Base-by-base conservation (phyloP, 2,888 invertebrate genomes). In the Sepiola atlantica region DNA sequence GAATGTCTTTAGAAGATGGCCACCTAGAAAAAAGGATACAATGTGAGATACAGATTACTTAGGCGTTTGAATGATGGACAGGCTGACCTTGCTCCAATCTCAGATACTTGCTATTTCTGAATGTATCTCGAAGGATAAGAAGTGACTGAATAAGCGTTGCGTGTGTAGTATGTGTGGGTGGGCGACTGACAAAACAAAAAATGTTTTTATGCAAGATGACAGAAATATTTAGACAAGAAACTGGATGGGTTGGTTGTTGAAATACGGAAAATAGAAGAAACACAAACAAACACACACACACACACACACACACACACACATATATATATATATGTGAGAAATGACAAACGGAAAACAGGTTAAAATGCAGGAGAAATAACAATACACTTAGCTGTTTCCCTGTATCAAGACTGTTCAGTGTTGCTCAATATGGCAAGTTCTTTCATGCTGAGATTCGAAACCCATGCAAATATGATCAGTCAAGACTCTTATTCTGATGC, bases 51-150 rank as follows among this genome's bases (percentile, higher is more conserved):
- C 77, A n/a, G n/a, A 77, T 77, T 16, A n/a, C n/a, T n/a, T n/a
- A n/a, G 77, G 32, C 77, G 32, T 77, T 77, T 77, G 77, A 77
- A 18, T 77, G 77, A 77, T 77, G 77, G 77, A 77, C 77, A n/a
- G 32, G n/a, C n/a, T 77, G 77, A 77, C 77, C 77, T 77, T 77
- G 77, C n/a, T 77, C 77, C 77, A 77, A n/a, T 77, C 77, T 77
- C n/a, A n/a, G 77, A 77, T 77, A 32, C 32, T 77, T n/a, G n/a
- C 77, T 77, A 77, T 77, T 77, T 77, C 77, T 77, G 77, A n/a
- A 77, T 32, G 32, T 77, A 77, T 77, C 77, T 14, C 12, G 12
- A 14, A 14, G 77, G 77, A 77, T 77, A 77, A 77, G 77, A 77
- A 77, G 32, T n/a, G 77, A 32, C 77, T 32, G n/a, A 77, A 77